These are phyloP conservation scores for Hirtodrosophila confusa DNA, from an alignment of 2,888 invertebrate species.

Conservation along the genomic window DNA sequence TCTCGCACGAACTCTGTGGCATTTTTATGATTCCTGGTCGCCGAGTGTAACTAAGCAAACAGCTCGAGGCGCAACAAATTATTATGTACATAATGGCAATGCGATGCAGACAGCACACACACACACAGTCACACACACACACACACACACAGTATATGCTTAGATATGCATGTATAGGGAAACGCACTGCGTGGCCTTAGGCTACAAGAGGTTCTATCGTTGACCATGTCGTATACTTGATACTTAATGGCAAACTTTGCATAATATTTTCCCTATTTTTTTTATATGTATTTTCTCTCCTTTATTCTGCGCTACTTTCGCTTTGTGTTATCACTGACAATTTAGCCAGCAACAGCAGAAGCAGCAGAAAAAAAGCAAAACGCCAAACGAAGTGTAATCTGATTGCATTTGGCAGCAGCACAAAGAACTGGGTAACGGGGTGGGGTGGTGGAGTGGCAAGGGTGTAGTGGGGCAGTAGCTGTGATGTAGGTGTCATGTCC, in stretches of 20 bases:
- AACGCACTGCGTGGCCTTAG: conserved; percentile 44
- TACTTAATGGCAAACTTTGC: conserved; percentile 68
- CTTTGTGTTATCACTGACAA: conserved; percentile 71
- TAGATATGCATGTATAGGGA: conserved; percentile 35
- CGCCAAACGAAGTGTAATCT: conserved; percentile 74
- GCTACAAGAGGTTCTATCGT: conserved; percentile 36
- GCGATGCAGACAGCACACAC: conserved; percentile 36
- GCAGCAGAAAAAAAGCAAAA: conserved; percentile 27
- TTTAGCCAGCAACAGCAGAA: conserved; percentile 44
- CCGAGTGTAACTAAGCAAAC: conserved; percentile 65
- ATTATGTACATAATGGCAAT: conserved; percentile 68
- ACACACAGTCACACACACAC: conserved; percentile 3
- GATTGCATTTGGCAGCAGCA: conserved; percentile 76
- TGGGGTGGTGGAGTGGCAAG: not conserved
- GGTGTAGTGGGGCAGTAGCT: not conserved
- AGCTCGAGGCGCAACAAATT: conserved; percentile 73
- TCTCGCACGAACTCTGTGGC: conserved; percentile 39
- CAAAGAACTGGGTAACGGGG: conserved; percentile 41
- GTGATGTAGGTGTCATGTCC: conserved; percentile 58
- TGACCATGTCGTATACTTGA: conserved; percentile 64
- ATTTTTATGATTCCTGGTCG: conserved; percentile 68
- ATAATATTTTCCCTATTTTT: conserved; percentile 50
- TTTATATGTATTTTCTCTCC: conserved; percentile 4
- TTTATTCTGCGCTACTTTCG: conserved; percentile 47
- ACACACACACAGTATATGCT: conserved; percentile 37